Conservation (phyloP, 2,113 vertebrate species). For the Plecotus auritus region DNA sequence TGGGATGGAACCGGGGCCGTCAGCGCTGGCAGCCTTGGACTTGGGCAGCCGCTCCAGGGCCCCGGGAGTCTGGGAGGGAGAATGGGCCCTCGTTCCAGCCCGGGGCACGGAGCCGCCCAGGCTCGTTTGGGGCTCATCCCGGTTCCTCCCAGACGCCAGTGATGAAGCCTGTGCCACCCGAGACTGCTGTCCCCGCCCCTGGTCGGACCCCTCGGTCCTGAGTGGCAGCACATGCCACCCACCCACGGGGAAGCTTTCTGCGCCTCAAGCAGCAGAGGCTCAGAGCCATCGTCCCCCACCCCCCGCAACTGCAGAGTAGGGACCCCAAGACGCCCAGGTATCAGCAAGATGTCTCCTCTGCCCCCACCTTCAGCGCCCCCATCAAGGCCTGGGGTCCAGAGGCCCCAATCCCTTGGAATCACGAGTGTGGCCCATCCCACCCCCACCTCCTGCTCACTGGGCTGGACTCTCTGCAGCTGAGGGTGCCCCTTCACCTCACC, state of each 20-base stretch:
- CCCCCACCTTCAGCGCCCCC: too few relatives aligned
- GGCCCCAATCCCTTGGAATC: not conserved
- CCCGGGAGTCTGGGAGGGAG: not conserved
- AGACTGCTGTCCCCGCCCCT: too few relatives aligned
- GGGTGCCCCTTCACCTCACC: not conserved
- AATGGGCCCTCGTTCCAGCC: too few relatives aligned
- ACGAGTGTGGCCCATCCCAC: not conserved
- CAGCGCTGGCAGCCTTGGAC: not conserved
- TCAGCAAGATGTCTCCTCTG: not conserved
- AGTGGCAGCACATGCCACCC: too few relatives aligned
- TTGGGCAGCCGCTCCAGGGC: too few relatives aligned
- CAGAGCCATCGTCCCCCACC: too few relatives aligned
- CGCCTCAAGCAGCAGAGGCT: not conserved
- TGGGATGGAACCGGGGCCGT: not conserved
- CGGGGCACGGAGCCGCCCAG: not conserved
- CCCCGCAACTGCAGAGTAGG: too few relatives aligned
- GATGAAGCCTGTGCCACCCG: rapidly evolving
- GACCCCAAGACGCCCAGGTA: too few relatives aligned
- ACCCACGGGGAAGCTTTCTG: too few relatives aligned
- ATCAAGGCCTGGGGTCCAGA: not conserved
- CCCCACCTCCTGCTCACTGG: not conserved
- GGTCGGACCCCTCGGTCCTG: too few relatives aligned
- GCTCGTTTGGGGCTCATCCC: not conserved
- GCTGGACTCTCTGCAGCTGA: not conserved
- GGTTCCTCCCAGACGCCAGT: rapidly evolving